Conservation (phyloP, 2,797 vertebrate species). For the Silurus lanzhouensis region DNA sequence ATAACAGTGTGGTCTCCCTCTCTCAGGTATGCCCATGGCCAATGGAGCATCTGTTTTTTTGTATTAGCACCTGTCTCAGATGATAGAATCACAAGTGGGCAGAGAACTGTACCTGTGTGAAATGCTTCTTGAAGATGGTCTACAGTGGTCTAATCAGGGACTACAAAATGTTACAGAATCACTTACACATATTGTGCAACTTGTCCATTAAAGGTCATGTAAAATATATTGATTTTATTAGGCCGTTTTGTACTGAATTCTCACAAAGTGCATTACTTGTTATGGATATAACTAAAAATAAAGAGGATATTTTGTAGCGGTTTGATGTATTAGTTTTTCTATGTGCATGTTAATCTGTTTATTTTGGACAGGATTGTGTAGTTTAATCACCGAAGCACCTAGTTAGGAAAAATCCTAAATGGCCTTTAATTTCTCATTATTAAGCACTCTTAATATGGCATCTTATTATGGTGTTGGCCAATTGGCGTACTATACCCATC, state of each 20-base stretch:
- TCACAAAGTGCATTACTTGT: too few relatives aligned
- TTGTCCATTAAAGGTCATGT: neutral
- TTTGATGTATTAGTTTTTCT: neutral
- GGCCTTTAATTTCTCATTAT: neutral
- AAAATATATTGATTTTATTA: neutral
- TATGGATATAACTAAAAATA: too few relatives aligned
- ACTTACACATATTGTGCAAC: neutral
- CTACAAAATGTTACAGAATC: too few relatives aligned
- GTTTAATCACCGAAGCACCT: neutral
- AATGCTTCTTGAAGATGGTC: neutral
- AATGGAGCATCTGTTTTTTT: neutral
- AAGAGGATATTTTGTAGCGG: too few relatives aligned
- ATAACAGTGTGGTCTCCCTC: conserved; percentile 97
- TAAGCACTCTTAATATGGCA: neutral
- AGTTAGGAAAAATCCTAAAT: neutral
- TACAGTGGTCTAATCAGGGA: neutral
- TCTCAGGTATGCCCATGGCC: conserved; percentile 80
- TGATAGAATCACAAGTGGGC: neutral
- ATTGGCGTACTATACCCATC: too few relatives aligned
- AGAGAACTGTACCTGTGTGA: neutral
- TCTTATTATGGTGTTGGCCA: neutral
- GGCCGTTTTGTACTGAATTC: too few relatives aligned
- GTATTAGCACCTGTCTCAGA: neutral
- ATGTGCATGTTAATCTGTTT: neutral
- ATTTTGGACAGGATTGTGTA: neutral